Evolutionary conservation across 2,113 vertebrate genomes (phyloP).

Genomic region (Malurus melanocephalus): DNA sequence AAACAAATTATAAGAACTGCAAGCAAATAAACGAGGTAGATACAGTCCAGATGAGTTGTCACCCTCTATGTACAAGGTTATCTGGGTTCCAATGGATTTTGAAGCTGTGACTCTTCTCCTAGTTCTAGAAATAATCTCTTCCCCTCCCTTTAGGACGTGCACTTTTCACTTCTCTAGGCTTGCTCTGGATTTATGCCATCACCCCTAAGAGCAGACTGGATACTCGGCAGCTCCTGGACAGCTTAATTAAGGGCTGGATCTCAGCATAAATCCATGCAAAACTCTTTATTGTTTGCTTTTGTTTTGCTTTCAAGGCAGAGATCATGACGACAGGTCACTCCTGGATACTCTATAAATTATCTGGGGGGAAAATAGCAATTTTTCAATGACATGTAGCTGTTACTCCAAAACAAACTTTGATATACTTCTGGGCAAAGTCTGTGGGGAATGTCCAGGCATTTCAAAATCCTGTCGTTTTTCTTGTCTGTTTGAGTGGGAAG

Average conservation of each 20-base stretch:
- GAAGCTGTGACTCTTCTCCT: background rate
- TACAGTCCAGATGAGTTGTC: background rate
- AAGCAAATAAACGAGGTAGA: background rate
- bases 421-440: conserved; percentile 18
- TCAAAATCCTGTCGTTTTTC: background rate
- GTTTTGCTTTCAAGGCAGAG: conserved; percentile 39
- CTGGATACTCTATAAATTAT: conserved; percentile 8
- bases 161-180: background rate
- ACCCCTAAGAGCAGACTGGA: background rate
- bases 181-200: conserved; percentile 12
- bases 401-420: conserved; percentile 37
- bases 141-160: background rate
- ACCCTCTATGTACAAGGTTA: background rate
- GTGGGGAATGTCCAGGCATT: background rate
- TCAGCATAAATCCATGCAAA: conserved; percentile 38
- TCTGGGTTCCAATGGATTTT: background rate
- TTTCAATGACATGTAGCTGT: conserved; percentile 32
- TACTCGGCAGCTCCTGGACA: background rate
- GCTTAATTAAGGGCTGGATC: conserved; percentile 34
- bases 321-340: conserved; percentile 12
- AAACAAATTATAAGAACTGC: background rate
- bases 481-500: conserved; percentile 1
- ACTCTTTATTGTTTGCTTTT: conserved; percentile 36
- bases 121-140: background rate
- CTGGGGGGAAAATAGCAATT: background rate